phyloP scores from a whole-genome alignment of 2,113 vertebrate genomes.

The Cairina moschata region DNA sequence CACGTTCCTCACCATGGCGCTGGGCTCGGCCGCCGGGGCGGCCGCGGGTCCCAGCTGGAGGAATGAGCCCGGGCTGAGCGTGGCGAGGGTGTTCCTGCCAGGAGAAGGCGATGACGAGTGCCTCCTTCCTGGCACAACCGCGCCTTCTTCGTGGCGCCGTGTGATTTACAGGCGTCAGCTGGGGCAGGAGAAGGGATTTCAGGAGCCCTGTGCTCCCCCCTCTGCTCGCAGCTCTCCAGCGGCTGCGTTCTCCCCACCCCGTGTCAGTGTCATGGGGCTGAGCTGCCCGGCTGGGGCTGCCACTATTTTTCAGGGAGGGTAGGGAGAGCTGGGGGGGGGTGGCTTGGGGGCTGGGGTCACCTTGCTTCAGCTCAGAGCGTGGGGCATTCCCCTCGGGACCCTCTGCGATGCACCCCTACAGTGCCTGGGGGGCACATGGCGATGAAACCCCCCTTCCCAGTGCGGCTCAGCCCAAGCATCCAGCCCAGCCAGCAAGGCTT shows the following conservation, averaged over 20 bases:
- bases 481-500: too few species aligned
- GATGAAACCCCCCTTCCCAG: neutral
- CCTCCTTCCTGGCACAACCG: neutral
- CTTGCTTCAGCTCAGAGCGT: neutral
- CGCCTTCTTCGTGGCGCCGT: neutral
- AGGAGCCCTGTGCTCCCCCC: neutral
- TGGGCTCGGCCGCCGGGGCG: neutral
- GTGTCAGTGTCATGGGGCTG: too few species aligned
- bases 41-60: neutral
- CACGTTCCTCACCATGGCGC: conserved; percentile 90
- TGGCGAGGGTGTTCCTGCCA: neutral
- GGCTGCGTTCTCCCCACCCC: neutral
- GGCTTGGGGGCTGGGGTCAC: neutral
- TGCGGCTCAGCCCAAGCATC: neutral
- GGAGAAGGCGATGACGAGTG: neutral
- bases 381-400: neutral
- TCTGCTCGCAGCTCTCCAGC: neutral
- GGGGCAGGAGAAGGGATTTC: neutral
- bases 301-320: neutral
- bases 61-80: accelerated
- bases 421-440: neutral
- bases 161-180: neutral
- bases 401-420: neutral
- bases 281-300: neutral
- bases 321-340: neutral